Evolutionary conservation across 2,797 vertebrate species (phyloP).

Genomic region (Pantherophis vulpinus): DNA sequence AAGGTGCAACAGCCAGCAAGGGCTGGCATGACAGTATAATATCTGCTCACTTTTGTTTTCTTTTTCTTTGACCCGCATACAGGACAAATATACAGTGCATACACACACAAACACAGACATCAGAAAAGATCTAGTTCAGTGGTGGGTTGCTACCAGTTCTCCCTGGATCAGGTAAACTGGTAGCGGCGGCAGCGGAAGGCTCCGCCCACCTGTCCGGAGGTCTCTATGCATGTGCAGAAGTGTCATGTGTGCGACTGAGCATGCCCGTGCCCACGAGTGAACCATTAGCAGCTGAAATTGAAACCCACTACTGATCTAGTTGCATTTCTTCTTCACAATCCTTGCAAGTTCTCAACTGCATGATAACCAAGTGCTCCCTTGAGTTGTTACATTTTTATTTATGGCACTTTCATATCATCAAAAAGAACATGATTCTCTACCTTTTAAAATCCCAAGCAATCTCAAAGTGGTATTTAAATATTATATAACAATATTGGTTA

Average conservation of each 20-base stretch:
- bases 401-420: not conserved
- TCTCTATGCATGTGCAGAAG: too few species aligned
- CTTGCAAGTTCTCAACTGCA: not conserved
- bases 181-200: too few species aligned
- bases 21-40: not conserved
- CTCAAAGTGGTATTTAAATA: not conserved
- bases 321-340: not conserved
- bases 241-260: too few species aligned
- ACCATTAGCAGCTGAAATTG: too few species aligned
- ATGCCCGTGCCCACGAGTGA: too few species aligned
- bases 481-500: not conserved
- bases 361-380: not conserved
- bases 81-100: not conserved
- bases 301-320: not conserved
- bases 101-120: not conserved
- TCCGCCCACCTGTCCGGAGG: accelerated
- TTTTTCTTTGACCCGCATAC: not conserved
- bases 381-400: not conserved
- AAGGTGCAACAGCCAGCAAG: not conserved
- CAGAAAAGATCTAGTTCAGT: not conserved
- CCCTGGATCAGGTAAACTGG: too few species aligned
- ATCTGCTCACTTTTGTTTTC: not conserved
- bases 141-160: too few species aligned
- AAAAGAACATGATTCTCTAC: not conserved
- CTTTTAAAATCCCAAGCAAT: not conserved